These are phyloP conservation scores for Poeciliopsis paucimaculata DNA, from an alignment of 2,797 vertebrate genomes.

Conservation along the genomic window DNA sequence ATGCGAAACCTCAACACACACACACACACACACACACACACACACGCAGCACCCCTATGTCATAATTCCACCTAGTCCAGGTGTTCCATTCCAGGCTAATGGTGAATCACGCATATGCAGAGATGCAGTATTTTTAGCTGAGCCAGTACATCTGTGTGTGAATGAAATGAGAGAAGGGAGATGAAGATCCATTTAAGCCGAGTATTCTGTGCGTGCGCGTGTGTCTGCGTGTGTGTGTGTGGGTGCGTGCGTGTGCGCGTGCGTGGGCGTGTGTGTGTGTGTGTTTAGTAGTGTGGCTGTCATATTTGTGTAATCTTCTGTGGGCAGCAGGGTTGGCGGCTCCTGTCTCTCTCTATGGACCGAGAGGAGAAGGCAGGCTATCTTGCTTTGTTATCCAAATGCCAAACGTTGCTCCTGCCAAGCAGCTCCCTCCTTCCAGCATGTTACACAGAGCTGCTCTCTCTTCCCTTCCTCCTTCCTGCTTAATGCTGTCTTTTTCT, in stretches of 20 bases:
- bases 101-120: conserved; percentile 43
- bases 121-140: conserved; percentile 54
- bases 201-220: background rate
- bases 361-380: conserved; percentile 56
- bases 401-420: conserved; percentile 66
- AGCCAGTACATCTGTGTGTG: conserved; percentile 43
- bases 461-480: conserved; percentile 33
- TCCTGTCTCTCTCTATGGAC: conserved; percentile 60
- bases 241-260: background rate
- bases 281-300: conserved; percentile 26
- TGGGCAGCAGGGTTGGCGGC: conserved; percentile 56
- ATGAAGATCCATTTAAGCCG: conserved; percentile 41
- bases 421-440: conserved; percentile 59
- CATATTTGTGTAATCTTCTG: conserved; percentile 57
- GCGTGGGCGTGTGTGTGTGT: background rate
- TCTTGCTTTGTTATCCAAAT: conserved; percentile 74
- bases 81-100: conserved; percentile 15
- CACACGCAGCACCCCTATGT: conserved; percentile 10
- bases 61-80: conserved; percentile 19
- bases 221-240: background rate
- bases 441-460: conserved; percentile 48
- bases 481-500: conserved; percentile 47
- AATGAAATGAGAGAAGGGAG: conserved; percentile 36
- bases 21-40: conserved; percentile 7
- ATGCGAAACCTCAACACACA: background rate